phyloP scores from a whole-genome alignment of 2,113 vertebrate species.

The Symphodus melops region DNA sequence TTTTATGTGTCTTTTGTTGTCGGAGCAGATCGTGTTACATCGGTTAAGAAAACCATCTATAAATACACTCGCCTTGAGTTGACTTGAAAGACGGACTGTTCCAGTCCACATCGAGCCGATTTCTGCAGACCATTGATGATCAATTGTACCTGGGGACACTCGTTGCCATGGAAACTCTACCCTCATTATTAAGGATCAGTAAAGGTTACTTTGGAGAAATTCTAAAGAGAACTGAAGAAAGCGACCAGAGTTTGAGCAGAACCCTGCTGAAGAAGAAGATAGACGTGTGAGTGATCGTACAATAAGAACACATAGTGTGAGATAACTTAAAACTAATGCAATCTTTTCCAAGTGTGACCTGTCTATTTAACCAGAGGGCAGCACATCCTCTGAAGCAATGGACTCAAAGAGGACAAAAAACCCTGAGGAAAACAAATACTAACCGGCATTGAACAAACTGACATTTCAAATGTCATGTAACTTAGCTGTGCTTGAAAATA shows the following conservation, averaged over 20 bases:
- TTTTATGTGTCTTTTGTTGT: slow-evolving; percentile 2
- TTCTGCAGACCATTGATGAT: slow-evolving; percentile 38
- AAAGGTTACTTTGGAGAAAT: slow-evolving; percentile 30
- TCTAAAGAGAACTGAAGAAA: background rate
- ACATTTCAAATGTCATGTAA: no score
- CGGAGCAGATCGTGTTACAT: slow-evolving; percentile 23
- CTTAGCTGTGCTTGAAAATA: no score
- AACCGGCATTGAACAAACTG: no score
- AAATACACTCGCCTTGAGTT: slow-evolving; percentile 28
- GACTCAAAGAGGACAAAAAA: no score
- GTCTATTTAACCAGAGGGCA: no score
- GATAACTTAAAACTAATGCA: background rate
- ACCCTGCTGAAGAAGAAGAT: background rate
- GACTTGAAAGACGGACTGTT: slow-evolving; percentile 15
- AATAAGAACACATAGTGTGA: background rate
- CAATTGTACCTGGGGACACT: slow-evolving; percentile 28
- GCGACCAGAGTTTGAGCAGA: background rate
- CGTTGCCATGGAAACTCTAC: slow-evolving; percentile 54
- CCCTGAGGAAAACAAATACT: no score
- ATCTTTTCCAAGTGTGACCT: background rate
- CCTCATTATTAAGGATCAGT: slow-evolving; percentile 47
- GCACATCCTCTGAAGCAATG: no score
- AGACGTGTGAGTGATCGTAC: no score
- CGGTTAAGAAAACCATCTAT: slow-evolving; percentile 36
- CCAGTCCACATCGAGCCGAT: slow-evolving; percentile 21